Evolutionary conservation across 2,113 vertebrate species (phyloP), one percentile per base, ranked within the genome.

Genomic region (Elephantulus edwardii): DNA sequence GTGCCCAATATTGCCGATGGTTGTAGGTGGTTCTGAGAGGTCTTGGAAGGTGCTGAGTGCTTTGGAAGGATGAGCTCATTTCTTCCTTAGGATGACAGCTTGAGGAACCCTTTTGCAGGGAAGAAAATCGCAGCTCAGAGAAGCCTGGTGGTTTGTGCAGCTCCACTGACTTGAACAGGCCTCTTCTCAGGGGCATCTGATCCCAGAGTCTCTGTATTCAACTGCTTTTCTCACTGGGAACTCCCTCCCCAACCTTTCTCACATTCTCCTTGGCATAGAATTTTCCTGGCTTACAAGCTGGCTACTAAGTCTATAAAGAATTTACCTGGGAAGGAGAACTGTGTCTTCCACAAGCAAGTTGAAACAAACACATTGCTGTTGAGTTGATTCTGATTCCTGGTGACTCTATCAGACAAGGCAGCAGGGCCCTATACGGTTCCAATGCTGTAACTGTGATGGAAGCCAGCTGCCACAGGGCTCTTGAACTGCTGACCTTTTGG

Each of bases 1-100:
- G 1, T 6, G 10, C 12, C 24, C 30, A 54, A 24, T 50, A 30
- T 26, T 42, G 35, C 26, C 0, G 30, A 42, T 2, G 38, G 11
- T 8, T 9, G 33, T 1, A 9, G 2, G 1, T 0, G 5, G 52
- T 30, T 40, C 16, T 5, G 17, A n/a, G 26, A 58, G n/a, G 22
- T 6, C 8, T 9, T 22, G 4, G 4, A 3, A 4, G 50, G 60
- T 10, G 17, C 54, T 60, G 19, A 58, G 30, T 13, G 8, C 16
- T 56, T 58, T 12, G 22, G 3, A 33, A 64, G 5, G 9, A 38
- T 5, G 6, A 26, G 35, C 13, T 58, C n/a, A n/a, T 30, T 9
- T 42, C 2, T 54, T n/a, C 16, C 19, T 74, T 48, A n/a, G 71
- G 28, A 30, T 6, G 35, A n/a, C 9, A 11, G 19, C 6, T 6